Conservation (phyloP, 2,797 vertebrate species). For the Coregonus ussuriensis region DNA sequence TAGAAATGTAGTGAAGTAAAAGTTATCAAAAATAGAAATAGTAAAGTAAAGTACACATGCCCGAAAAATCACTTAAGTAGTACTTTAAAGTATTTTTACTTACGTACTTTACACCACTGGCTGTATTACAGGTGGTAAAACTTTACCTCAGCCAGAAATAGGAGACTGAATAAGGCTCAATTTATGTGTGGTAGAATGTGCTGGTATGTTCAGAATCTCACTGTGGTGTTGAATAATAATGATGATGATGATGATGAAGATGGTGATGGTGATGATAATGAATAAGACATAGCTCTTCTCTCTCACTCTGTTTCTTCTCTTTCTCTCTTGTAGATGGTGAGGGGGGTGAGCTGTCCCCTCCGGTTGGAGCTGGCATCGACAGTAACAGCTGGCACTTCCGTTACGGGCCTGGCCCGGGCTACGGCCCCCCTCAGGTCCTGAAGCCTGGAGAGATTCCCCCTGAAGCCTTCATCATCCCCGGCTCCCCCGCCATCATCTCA, state of each 20-base stretch:
- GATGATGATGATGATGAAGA: background rate
- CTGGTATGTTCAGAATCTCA: too few species aligned
- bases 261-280: background rate
- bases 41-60: too few species aligned
- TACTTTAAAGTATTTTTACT: too few species aligned
- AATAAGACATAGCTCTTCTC: constrained; percentile 53
- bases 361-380: constrained; percentile 95
- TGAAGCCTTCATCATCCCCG: constrained; percentile 99
- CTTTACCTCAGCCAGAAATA: background rate
- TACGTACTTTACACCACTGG: too few species aligned
- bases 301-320: background rate
- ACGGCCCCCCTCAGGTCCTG: constrained; percentile 83
- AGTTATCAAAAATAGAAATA: too few species aligned
- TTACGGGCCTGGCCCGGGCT: constrained; percentile 85
- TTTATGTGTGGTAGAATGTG: background rate
- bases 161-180: background rate
- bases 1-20: too few species aligned
- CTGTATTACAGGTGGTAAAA: background rate
- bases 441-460: constrained; percentile 94
- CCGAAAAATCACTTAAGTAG: too few species aligned
- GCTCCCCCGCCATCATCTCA: constrained; percentile 98
- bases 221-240: background rate
- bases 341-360: constrained; percentile 93
- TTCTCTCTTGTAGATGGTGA: constrained; percentile 84
- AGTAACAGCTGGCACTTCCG: constrained; percentile 99